phyloP scores from a whole-genome alignment of 2,888 invertebrate genomes.

The Caenorhabditis macrosperma region DNA sequence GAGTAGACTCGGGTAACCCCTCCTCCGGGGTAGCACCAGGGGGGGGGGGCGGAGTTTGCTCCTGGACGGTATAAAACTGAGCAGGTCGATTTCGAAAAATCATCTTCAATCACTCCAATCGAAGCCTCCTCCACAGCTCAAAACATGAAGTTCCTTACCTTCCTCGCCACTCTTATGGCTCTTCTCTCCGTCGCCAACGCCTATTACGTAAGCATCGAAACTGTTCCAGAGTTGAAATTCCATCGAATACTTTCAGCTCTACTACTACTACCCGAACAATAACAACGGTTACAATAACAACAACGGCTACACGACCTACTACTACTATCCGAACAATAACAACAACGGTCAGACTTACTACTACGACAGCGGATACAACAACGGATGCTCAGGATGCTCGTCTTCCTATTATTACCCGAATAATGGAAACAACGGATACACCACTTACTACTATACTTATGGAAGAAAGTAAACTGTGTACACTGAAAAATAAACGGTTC shows the following conservation, averaged over 20 bases:
- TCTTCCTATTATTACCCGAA: constrained; percentile 43
- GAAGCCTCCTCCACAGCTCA: constrained; percentile 3
- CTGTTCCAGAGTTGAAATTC: not conserved
- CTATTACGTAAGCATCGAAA: constrained; percentile 41
- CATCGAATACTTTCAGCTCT: constrained; percentile 29
- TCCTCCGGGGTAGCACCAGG: not conserved
- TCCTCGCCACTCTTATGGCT: constrained; percentile 37
- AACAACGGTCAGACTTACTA: constrained; percentile 43
- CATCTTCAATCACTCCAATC: constrained; percentile 11
- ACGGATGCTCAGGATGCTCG: constrained; percentile 43
- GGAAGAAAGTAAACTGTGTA: constrained; percentile 16
- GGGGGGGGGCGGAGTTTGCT: constrained; percentile 25
- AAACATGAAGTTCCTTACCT: constrained; percentile 42
- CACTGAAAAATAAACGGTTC: not conserved
- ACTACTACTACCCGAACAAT: constrained; percentile 56
- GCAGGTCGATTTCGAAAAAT: not conserved
- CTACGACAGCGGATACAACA: constrained; percentile 34
- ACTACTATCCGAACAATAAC: constrained; percentile 44
- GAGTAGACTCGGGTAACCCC: constrained; percentile 17
- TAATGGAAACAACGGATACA: constrained; percentile 45
- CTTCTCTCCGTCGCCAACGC: constrained; percentile 48
- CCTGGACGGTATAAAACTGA: constrained; percentile 32
- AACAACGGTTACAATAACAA: constrained; percentile 25
- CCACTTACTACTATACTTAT: constrained; percentile 54
- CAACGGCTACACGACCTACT: constrained; percentile 39